Percentiles rank a stretch among this genome's conserved stretches.
Evolutionary conservation across 2,888 invertebrate genomes (phyloP).

Genomic region (Muscina levida): DNA sequence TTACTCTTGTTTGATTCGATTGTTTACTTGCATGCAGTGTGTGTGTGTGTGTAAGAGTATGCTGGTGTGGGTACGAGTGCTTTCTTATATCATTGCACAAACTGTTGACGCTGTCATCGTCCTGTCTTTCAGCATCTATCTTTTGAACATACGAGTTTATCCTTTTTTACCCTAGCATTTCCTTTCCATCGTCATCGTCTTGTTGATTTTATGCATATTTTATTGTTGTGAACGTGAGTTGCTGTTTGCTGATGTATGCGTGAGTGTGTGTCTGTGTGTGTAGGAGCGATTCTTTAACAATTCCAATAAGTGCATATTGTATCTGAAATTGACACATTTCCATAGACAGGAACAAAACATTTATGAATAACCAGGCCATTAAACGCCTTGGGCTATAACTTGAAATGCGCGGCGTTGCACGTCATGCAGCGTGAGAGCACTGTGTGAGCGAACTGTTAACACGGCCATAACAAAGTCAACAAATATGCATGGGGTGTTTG

Average conservation of each 20-base stretch:
- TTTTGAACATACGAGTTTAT: constrained; percentile 9
- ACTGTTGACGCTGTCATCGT: constrained; percentile 51
- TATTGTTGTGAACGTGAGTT: constrained; percentile 48
- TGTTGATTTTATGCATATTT: constrained; percentile 45
- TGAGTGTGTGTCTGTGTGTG: constrained; percentile 46
- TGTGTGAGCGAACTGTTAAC: no score
- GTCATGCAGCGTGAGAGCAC: background rate
- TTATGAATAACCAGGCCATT: constrained; percentile 9
- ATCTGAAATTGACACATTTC: constrained; percentile 61
- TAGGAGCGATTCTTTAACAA: constrained; percentile 28
- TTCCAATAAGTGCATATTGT: constrained; percentile 52
- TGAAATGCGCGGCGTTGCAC: background rate
- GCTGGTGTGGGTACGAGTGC: background rate
- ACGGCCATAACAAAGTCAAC: no score
- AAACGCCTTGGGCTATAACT: constrained; percentile 5
- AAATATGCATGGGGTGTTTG: no score
- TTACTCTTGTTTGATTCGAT: constrained; percentile 32
- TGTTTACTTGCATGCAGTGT: no score
- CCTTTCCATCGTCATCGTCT: constrained; percentile 21
- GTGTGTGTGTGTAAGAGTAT: constrained; percentile 28
- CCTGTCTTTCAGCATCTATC: constrained; percentile 38
- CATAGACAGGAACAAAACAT: background rate
- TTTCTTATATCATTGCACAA: constrained; percentile 19
- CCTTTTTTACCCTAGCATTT: constrained; percentile 26
- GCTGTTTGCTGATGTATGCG: constrained; percentile 43